Conservation (phyloP, 2,113 vertebrate species). For the Hystrix cristata region DNA sequence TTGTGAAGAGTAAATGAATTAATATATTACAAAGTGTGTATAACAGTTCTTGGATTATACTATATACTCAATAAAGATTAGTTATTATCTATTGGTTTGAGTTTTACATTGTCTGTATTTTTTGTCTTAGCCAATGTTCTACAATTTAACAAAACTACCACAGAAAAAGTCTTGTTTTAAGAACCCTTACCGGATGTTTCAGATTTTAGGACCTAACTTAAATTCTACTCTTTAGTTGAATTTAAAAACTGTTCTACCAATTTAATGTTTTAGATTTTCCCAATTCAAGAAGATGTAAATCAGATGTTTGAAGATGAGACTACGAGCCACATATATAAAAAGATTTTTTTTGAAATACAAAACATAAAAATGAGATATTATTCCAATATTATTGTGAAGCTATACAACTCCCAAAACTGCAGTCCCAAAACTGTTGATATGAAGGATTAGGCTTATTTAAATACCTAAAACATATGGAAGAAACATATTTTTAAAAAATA, state of each 20-base stretch:
- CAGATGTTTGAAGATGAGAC: slow-evolving; percentile 22
- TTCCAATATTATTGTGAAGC: background rate
- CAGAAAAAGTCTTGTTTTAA: slow-evolving; percentile 37
- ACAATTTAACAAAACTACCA: slow-evolving; percentile 29
- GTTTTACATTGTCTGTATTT: background rate
- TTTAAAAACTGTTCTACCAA: background rate
- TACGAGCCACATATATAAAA: background rate
- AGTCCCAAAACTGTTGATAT: background rate
- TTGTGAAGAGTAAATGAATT: slow-evolving; percentile 20
- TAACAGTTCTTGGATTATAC: background rate
- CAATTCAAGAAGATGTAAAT: slow-evolving; percentile 42
- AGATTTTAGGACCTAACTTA: slow-evolving; percentile 17
- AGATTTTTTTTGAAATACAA: slow-evolving; percentile 36
- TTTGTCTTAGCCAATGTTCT: background rate
- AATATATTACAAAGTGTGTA: slow-evolving; percentile 28
- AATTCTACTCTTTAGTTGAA: slow-evolving; percentile 6
- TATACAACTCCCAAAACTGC: background rate
- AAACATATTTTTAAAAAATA: slow-evolving; percentile 18
- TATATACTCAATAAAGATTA: slow-evolving; percentile 14
- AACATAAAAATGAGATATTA: slow-evolving; percentile 8
- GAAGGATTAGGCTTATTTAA: background rate
- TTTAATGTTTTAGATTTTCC: slow-evolving; percentile 42
- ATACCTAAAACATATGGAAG: background rate
- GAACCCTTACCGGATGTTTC: background rate
- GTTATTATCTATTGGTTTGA: background rate